Evolutionary conservation across 2,888 invertebrate species (phyloP), one percentile per base, ranked within the genome.

Genomic region (Agrotis puta): DNA sequence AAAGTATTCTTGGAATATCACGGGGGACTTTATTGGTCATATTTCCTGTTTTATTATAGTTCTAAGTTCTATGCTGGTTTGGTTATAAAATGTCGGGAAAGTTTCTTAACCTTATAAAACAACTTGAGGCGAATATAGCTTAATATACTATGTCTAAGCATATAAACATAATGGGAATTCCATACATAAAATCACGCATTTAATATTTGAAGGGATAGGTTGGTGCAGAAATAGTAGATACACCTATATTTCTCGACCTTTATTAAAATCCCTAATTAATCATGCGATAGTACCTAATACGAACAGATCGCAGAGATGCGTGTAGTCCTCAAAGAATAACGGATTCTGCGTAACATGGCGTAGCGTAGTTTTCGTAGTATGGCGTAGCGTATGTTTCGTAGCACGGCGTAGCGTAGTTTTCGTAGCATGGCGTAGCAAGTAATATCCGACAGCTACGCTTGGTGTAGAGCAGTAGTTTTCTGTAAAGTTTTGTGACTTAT

Each of bases 1-100:
- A 70, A 64, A 70, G 45, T 68, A 67, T 69, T 76, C 72, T 77
- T 56, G 59, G 71, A 74, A 78, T 73, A 71, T 70, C 74, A 75
- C 53, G 56, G 67, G 65, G 48, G 62, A 54, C 53, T 82, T 82
- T 82, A 82, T 71, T 70, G 47, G 62, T 56, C 56, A 66, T 79
- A 78, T 63, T 75, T 73, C 56, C 53, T 63, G 1, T 54, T 71
- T 71, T 73, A 71, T 77, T 64, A 27, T 27, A 57, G 63, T 64
- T 68, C 43, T 68, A 64, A 50, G 45, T 64, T 64, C 45, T 58
- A 62, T 27, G 58, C 39, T 48, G 47, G 63, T 39, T 66, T 39
- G n/a, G 47, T 16, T 59, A 64, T 61, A 65, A 27, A 63, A 74
- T 43, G 18, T 9, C 53, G 22, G 2, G 13, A 57, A 14, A 39